Evolutionary conservation across 2,113 vertebrate species (phyloP).

Genomic region (Panthera uncia): DNA sequence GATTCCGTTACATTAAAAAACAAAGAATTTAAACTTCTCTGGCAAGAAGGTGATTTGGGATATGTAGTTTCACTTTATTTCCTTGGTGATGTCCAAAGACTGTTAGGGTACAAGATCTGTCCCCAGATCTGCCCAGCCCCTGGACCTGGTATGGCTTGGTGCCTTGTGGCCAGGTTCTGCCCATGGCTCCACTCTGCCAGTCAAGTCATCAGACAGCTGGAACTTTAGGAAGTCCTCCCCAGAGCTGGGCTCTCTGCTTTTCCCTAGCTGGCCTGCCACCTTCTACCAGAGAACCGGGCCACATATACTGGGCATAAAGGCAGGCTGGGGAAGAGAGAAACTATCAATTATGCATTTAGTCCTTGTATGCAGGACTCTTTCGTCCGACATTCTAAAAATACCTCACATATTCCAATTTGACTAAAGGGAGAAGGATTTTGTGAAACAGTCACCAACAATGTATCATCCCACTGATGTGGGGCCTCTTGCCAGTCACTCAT

Average conservation of each 20-base stretch:
- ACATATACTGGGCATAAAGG: neutral
- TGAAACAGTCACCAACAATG: neutral
- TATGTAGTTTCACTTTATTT: neutral
- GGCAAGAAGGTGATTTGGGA: neutral
- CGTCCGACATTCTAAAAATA: conserved; percentile 25
- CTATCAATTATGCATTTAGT: neutral
- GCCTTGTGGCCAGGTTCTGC: neutral
- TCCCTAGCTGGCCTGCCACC: neutral
- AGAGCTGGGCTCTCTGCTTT: neutral
- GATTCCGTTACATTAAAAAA: neutral
- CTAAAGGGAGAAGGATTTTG: neutral
- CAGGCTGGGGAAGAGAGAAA: neutral
- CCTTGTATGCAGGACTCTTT: neutral
- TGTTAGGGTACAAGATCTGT: neutral
- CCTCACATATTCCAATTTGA: neutral
- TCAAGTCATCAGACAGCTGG: neutral
- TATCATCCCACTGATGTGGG: neutral
- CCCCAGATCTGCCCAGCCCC: neutral
- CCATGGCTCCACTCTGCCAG: neutral
- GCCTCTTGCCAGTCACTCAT: neutral
- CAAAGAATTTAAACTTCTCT: conserved; percentile 20
- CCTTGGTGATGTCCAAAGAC: neutral
- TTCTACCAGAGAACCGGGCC: neutral
- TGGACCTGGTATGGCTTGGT: neutral
- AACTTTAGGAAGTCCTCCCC: neutral